Percentiles rank a stretch among this genome's conserved stretches.
phyloP scores from a whole-genome alignment of 2,113 vertebrate species.

The Megaceryle maxima region DNA sequence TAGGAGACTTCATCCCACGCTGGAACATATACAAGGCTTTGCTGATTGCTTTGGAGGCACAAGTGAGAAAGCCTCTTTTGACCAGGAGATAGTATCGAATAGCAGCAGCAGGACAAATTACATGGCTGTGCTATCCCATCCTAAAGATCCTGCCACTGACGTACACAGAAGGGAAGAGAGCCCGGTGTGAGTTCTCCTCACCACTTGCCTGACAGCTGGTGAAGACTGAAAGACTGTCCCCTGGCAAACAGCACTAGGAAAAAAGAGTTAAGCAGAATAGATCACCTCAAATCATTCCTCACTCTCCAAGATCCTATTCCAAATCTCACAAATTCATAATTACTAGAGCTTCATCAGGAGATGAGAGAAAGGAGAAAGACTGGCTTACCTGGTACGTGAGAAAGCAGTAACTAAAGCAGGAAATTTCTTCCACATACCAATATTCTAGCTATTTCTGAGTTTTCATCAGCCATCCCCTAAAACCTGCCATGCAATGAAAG shows the following conservation, averaged over 20 bases:
- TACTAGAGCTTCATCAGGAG: neutral
- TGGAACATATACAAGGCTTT: fast-evolving
- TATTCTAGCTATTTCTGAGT: neutral
- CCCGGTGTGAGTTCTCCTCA: neutral
- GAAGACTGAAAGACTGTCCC: neutral
- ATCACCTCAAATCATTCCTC: neutral
- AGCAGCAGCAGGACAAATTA: neutral
- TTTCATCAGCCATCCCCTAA: constrained; percentile 22
- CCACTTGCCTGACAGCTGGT: neutral
- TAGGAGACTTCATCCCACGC: neutral
- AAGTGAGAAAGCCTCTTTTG: neutral
- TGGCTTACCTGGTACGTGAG: neutral
- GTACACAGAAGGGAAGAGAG: neutral
- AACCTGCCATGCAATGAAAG: neutral
- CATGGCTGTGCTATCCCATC: neutral
- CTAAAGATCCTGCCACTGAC: neutral
- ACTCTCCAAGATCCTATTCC: neutral
- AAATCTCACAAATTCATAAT: neutral
- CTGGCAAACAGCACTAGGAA: neutral
- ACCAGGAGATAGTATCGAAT: neutral
- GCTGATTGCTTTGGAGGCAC: neutral
- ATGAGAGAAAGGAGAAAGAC: neutral
- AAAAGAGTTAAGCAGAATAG: neutral
- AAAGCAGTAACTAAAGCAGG: neutral
- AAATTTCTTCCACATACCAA: neutral